Conservation (phyloP, 2,888 invertebrate species). For the Andrena bicolor region DNA sequence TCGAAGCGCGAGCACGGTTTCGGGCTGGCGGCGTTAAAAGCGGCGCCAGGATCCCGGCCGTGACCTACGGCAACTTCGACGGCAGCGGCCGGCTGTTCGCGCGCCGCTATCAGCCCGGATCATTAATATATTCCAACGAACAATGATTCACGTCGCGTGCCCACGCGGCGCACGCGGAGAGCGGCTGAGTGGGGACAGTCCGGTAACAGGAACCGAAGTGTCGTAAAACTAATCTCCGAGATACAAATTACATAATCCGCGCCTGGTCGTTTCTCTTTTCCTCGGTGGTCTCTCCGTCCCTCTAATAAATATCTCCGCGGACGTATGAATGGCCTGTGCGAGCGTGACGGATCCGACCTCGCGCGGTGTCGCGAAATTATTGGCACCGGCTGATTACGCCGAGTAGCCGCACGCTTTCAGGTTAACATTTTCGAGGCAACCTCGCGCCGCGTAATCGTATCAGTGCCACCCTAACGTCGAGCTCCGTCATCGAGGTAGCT, state of each 20-base stretch:
- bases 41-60: constrained; percentile 22
- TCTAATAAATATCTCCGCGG: constrained; percentile 33
- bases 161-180: constrained; percentile 33
- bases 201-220: constrained; percentile 71
- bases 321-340: constrained; percentile 34
- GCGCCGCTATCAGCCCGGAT: constrained; percentile 60
- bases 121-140: constrained; percentile 71
- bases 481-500: too few species aligned
- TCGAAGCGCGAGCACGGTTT: background rate
- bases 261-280: constrained; percentile 25
- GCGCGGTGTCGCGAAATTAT: background rate
- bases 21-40: background rate
- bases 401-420: too few species aligned
- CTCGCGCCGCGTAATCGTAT: too few species aligned
- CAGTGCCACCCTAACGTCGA: too few species aligned
- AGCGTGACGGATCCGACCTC: constrained; percentile 14
- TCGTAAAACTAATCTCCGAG: constrained; percentile 76
- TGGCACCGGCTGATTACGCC: too few species aligned
- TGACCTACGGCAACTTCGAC: constrained; percentile 59
- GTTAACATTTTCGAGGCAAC: too few species aligned
- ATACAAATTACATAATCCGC: constrained; percentile 74
- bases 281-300: background rate
- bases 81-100: constrained; percentile 43
- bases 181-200: constrained; percentile 33
- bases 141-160: constrained; percentile 71